phyloP scores from a whole-genome alignment of 1,140 invertebrate genomes.

The Conus ventricosus region DNA sequence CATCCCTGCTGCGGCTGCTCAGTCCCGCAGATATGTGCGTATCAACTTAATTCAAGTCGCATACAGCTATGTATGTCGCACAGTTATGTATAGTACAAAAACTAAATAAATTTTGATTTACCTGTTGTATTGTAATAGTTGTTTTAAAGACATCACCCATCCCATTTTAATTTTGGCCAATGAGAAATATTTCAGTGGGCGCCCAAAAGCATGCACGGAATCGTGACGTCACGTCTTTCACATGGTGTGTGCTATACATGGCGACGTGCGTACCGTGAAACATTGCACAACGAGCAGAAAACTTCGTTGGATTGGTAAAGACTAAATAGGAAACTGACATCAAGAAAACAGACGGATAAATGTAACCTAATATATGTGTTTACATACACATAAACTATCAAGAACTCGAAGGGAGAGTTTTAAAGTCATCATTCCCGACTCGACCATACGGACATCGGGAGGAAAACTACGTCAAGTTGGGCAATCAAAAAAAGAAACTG shows the following conservation, averaged over 20 bases:
- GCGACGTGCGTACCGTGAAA: conserved; percentile 35
- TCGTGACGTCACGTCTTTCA: conserved; percentile 51
- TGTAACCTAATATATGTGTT: not conserved
- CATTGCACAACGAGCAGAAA: conserved; percentile 41
- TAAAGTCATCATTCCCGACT: not conserved
- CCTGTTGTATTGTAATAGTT: not conserved
- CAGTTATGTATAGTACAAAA: not conserved
- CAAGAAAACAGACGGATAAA: not conserved
- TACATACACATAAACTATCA: not conserved
- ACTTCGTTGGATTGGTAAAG: not conserved
- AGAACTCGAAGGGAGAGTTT: not conserved
- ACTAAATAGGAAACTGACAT: conserved; percentile 9
- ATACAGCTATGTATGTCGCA: not conserved
- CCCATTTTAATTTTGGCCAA: conserved; percentile 19
- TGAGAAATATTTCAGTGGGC: not conserved
- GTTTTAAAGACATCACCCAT: not conserved
- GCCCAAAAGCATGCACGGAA: not conserved
- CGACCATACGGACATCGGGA: conserved; percentile 32
- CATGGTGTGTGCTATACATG: conserved; percentile 44
- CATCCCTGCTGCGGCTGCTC: not conserved
- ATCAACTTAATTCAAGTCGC: not conserved
- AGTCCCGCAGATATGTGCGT: not conserved
- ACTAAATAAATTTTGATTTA: not conserved
- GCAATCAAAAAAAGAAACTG: not conserved
- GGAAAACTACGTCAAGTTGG: conserved; percentile 18